These are phyloP conservation scores for Hafferia zeledoni DNA, from an alignment of 2,797 vertebrate genomes.

Conservation along the genomic window DNA sequence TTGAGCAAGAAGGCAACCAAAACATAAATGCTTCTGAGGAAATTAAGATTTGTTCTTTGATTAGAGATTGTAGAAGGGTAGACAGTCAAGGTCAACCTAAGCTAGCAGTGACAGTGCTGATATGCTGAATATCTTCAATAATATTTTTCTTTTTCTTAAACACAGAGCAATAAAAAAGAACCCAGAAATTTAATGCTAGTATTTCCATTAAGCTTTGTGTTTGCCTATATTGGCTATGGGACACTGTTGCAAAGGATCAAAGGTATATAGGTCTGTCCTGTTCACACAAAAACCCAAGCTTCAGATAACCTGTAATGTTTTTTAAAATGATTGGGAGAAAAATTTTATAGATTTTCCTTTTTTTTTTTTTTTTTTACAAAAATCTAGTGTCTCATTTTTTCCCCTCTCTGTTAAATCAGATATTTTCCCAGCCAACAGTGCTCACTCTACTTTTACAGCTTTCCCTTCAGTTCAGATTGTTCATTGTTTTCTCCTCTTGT, in stretches of 20 bases:
- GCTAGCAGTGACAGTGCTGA: background rate
- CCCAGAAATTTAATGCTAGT: conserved; percentile 80
- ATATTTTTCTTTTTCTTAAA: background rate
- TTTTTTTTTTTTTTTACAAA: background rate
- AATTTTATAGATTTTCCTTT: background rate
- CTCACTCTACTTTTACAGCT: background rate
- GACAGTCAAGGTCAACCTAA: background rate
- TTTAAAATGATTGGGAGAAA: background rate
- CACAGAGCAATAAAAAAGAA: conserved; percentile 86
- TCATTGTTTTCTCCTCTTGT: background rate
- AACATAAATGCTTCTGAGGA: background rate
- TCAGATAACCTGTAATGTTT: background rate
- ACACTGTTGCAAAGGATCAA: conserved; percentile 86
- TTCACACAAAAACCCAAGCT: background rate
- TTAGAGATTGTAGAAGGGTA: background rate
- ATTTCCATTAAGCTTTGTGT: conserved; percentile 84
- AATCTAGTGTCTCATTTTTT: background rate
- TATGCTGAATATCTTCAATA: background rate
- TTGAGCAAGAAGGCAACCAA: background rate
- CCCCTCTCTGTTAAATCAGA: background rate
- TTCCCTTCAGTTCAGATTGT: background rate
- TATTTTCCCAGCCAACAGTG: background rate
- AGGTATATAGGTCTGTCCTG: conserved; percentile 44
- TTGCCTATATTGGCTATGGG: conserved; percentile 86
- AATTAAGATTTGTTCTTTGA: background rate